Conservation (phyloP, 1,140 invertebrate species). For the Leptoteleia sp. region DNA sequence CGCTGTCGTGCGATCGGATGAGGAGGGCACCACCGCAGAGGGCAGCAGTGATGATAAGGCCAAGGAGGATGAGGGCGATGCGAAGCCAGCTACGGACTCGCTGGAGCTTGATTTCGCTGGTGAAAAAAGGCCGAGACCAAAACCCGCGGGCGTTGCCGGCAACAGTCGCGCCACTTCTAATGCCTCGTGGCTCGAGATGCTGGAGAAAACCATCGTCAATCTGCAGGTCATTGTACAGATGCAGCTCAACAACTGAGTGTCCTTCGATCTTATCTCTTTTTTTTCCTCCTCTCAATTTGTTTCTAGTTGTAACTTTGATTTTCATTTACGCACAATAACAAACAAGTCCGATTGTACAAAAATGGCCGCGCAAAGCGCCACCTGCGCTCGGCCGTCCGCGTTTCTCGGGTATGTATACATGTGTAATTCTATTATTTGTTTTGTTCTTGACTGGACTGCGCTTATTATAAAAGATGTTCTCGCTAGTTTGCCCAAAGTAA, state of each 20-base stretch:
- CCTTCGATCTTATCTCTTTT: background rate
- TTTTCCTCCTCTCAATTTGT: background rate
- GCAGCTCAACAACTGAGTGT: slow-evolving; percentile 72
- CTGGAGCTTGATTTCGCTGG: slow-evolving; percentile 34
- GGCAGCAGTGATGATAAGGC: slow-evolving; percentile 53
- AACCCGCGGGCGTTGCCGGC: slow-evolving; percentile 34
- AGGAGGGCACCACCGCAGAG: slow-evolving; percentile 61
- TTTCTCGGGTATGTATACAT: slow-evolving; percentile 3
- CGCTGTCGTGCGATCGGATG: slow-evolving; percentile 61
- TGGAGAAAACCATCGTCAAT: slow-evolving; percentile 79
- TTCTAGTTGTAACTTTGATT: background rate
- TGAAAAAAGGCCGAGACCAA: slow-evolving; percentile 26
- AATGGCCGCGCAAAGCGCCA: background rate
- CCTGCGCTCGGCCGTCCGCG: background rate
- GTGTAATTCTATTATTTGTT: slow-evolving; percentile 1
- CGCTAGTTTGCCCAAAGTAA: slow-evolving; percentile 42
- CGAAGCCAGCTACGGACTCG: slow-evolving; percentile 10
- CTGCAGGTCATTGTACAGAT: slow-evolving; percentile 78
- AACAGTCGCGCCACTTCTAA: slow-evolving; percentile 72
- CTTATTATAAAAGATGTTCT: slow-evolving; percentile 30
- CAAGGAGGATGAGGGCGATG: slow-evolving; percentile 43
- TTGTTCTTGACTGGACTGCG: slow-evolving; percentile 11
- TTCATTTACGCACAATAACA: slow-evolving; percentile 19
- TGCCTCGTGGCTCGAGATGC: slow-evolving; percentile 78
- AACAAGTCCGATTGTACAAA: slow-evolving; percentile 16